Evolutionary conservation across 1,140 invertebrate species (phyloP).

Genomic region (Notospermus geniculatus): DNA sequence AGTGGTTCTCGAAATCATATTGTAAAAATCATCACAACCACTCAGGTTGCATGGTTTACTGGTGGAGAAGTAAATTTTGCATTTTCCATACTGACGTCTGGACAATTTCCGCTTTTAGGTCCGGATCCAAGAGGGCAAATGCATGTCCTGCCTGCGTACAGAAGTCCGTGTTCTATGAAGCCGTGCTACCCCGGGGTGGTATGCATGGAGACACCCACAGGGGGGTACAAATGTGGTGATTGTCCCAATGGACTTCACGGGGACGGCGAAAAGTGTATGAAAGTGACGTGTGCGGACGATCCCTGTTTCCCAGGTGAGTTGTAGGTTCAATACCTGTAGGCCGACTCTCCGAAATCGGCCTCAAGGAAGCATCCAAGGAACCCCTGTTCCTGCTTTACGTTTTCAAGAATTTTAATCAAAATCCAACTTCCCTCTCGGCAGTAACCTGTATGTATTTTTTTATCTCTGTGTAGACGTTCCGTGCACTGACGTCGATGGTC

Average conservation of each 20-base stretch:
- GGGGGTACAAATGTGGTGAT: conserved; percentile 37
- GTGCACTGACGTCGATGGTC: conserved; percentile 67
- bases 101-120: no score
- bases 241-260: conserved; percentile 45
- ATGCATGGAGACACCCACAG: conserved; percentile 69
- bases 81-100: not conserved
- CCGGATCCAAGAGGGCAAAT: not conserved
- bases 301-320: conserved; percentile 75
- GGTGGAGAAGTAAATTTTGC: not conserved
- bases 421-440: not conserved
- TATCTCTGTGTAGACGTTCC: conserved; percentile 63
- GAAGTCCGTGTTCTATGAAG: conserved; percentile 52
- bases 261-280: conserved; percentile 40
- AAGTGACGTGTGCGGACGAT: conserved; percentile 49
- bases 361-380: no score
- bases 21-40: no score
- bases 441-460: conserved; percentile 15
- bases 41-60: not conserved
- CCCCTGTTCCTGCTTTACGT: not conserved
- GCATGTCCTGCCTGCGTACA: not conserved
- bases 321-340: not conserved
- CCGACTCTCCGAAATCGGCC: not conserved
- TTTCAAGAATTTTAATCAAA: not conserved
- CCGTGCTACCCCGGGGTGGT: conserved; percentile 80
- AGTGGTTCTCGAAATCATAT: not conserved